Base-by-base conservation (phyloP, 53 echinoderm and acorn worm species). In the Echinometra lucunter region DNA sequence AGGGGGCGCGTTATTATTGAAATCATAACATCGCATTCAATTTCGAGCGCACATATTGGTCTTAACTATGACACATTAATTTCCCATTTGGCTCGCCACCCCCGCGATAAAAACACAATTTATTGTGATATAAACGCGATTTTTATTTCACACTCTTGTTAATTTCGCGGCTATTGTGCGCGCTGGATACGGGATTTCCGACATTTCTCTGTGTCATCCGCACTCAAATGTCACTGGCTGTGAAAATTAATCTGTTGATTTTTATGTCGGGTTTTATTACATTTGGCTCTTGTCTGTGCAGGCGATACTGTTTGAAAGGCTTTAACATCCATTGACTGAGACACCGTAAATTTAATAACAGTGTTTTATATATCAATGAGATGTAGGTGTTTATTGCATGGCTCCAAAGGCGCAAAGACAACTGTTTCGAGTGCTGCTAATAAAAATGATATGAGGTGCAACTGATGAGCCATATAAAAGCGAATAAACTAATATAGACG, bases 11-110 rank as follows among this genome's bases (percentile, higher is more conserved):
- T 85, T 85, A 85, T 85, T 45, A 85, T 85, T 85, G 15, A 85
- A 85, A 85, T 49, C 9, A 85, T 85, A 85, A 85, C 85, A 85
- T n/a, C 85, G 49, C 85, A 85, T 85, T 85, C 85, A 85, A 85
- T 85, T 85, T 49, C n/a, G 45, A 49, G 85, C 85, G 45, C 85
- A 89, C 60, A 89, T 89, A 89, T 89, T 89, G 89, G 58, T 49
- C 89, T 60, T 89, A 58, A 60, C 89, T 58, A 37, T 60, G 89
- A 89, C 89, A 89, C 89, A 89, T 89, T 89, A 89, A 89, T 89
- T 58, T 89, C 89, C 89, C 89, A 89, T 89, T 89, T 89, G 37
- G 37, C 35, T 7, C 89, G 38, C 89, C 58, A 89, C 21, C 60
- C 57, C 89, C 13, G 89, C 21, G 89, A 89, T 85, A 89, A 60